Conservation (phyloP, 2,888 invertebrate species). For the Coremacera marginata region DNA sequence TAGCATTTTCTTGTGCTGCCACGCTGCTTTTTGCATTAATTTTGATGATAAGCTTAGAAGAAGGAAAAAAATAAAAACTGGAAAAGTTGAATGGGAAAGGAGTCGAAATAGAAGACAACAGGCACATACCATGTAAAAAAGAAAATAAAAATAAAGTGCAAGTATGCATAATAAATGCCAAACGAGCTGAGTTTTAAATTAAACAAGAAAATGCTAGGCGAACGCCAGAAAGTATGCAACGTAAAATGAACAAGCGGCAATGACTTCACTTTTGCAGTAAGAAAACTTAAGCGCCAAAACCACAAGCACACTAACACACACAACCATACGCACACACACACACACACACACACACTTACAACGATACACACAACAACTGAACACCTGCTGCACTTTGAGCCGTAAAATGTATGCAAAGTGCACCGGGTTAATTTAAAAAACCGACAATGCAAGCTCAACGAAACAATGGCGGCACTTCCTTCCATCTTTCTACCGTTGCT, state of each 20-base stretch:
- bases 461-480: constrained; percentile 3
- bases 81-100: neutral
- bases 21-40: constrained; percentile 19
- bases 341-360: neutral
- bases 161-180: neutral
- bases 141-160: neutral
- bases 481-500: neutral
- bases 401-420: constrained; percentile 58
- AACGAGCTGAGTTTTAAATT: constrained; percentile 33
- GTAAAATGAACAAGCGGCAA: constrained; percentile 4
- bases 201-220: constrained; percentile 19
- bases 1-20: constrained; percentile 9
- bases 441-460: constrained; percentile 13
- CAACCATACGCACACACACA: neutral
- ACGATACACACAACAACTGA: neutral
- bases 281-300: neutral
- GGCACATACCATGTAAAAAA: neutral
- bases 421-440: constrained; percentile 20
- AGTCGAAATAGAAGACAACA: neutral
- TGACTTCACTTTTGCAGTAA: constrained; percentile 11
- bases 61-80: neutral
- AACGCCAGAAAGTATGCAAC: constrained; percentile 18
- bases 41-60: constrained; percentile 14
- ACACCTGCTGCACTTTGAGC: constrained; percentile 44
- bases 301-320: neutral